These are phyloP conservation scores for Passer montanus DNA, from an alignment of 2,113 vertebrate species.

Conservation along the genomic window DNA sequence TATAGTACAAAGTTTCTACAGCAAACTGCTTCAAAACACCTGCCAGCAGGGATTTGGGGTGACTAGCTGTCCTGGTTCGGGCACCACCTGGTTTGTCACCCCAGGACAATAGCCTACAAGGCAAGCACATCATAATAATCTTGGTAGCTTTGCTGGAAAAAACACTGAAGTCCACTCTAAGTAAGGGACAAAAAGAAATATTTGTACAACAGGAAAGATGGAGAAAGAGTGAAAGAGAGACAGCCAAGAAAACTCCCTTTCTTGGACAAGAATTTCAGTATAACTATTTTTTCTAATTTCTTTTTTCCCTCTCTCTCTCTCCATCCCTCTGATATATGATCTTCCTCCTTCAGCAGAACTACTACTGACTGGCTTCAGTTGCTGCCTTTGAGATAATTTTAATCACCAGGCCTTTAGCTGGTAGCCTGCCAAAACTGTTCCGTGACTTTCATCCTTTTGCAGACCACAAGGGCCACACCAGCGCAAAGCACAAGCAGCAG, in stretches of 20 bases:
- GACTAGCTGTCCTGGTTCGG: neutral
- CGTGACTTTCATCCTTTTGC: neutral
- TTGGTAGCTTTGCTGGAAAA: neutral
- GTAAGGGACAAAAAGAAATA: neutral
- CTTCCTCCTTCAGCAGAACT: neutral
- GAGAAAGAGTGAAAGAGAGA: neutral
- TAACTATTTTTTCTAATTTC: neutral
- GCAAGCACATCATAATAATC: rapidly evolving
- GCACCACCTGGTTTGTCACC: neutral
- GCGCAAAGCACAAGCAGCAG: neutral
- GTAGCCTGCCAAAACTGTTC: neutral
- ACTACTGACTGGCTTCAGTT: neutral
- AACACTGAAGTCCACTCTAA: neutral
- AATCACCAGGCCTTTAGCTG: neutral
- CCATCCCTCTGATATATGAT: neutral
- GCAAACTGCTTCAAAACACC: neutral
- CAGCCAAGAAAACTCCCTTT: neutral
- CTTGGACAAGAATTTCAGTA: neutral
- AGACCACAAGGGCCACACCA: neutral
- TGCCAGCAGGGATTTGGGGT: neutral
- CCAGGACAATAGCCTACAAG: neutral
- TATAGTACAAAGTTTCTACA: neutral
- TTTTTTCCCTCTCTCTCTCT: neutral
- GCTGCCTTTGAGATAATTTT: neutral
- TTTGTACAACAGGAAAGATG: neutral